These are phyloP conservation scores for Sylvietta virens DNA, from an alignment of 2,113 vertebrate species.

Conservation along the genomic window DNA sequence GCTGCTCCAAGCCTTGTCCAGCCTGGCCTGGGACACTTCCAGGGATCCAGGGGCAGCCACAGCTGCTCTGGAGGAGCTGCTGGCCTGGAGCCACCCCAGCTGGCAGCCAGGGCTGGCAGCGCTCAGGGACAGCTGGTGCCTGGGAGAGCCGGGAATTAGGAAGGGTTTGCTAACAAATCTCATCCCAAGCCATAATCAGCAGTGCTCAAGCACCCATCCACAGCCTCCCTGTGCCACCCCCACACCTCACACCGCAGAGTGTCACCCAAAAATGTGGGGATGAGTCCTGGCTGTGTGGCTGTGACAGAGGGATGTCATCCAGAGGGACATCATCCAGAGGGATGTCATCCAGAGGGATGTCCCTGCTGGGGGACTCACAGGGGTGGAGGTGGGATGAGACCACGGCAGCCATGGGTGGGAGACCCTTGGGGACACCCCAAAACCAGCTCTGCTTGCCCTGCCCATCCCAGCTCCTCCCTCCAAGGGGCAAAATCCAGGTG, in stretches of 20 bases:
- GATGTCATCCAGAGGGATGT: background rate
- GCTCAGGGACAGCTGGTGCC: background rate
- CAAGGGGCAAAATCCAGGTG: background rate
- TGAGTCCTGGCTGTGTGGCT: background rate
- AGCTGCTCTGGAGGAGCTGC: background rate
- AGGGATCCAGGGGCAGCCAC: background rate
- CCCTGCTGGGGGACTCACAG: fast-evolving
- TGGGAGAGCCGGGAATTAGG: background rate
- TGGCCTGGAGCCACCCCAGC: fast-evolving
- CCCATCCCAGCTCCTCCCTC: background rate
- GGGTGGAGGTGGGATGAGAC: fast-evolving
- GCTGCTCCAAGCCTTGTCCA: fast-evolving
- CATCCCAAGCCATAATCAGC: background rate
- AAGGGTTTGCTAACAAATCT: slow-evolving; percentile 1
- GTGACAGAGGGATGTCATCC: background rate
- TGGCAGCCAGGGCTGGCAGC: background rate
- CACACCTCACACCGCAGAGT: fast-evolving
- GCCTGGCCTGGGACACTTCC: fast-evolving
- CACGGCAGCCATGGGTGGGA: background rate
- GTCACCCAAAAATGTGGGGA: fast-evolving
- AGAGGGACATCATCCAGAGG: no score
- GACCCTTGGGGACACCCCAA: background rate
- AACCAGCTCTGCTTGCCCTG: background rate
- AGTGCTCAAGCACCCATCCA: background rate
- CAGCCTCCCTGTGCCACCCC: background rate